These are phyloP conservation scores for Strigamia transsilvanica DNA, from an alignment of 2,888 invertebrate genomes.

Conservation along the genomic window DNA sequence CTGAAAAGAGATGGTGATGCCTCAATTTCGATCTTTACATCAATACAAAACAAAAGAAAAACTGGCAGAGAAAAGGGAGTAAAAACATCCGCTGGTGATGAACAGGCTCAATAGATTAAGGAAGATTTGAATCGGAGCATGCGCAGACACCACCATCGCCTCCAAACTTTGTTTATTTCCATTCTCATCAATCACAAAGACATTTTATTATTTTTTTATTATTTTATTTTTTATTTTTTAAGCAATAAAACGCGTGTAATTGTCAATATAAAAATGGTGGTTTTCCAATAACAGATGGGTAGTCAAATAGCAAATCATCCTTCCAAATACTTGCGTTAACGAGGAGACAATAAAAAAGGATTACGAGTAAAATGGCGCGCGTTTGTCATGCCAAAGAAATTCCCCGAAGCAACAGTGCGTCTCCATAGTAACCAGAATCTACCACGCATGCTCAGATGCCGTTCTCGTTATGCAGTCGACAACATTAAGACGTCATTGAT, in stretches of 20 bases:
- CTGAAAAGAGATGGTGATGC: neutral
- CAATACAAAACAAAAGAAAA: neutral
- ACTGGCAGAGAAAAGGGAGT: neutral
- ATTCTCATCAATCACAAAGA: neutral
- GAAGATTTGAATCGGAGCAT: neutral
- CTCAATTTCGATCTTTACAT: neutral
- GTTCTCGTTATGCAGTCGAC: conserved; percentile 42
- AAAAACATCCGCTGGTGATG: conserved; percentile 6
- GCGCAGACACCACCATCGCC: neutral
- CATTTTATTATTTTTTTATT: neutral
- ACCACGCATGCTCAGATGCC: conserved; percentile 18
- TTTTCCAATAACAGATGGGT: neutral
- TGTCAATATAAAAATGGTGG: neutral
- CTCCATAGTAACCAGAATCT: conserved; percentile 26
- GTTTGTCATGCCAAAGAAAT: conserved; percentile 32
- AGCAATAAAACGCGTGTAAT: neutral
- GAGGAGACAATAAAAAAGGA: conserved; percentile 45
- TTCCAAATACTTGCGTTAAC: conserved; percentile 18
- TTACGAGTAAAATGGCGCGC: conserved; percentile 41
- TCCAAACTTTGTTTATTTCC: neutral
- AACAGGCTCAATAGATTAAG: conserved; percentile 21
- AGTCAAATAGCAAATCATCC: neutral
- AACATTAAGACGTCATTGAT: conserved; percentile 48
- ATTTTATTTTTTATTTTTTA: neutral
- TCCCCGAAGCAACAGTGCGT: conserved; percentile 40